Evolutionary conservation across 2,888 invertebrate genomes (phyloP), one percentile per base, ranked within the genome.

Genomic region (Ormyrus rosae): DNA sequence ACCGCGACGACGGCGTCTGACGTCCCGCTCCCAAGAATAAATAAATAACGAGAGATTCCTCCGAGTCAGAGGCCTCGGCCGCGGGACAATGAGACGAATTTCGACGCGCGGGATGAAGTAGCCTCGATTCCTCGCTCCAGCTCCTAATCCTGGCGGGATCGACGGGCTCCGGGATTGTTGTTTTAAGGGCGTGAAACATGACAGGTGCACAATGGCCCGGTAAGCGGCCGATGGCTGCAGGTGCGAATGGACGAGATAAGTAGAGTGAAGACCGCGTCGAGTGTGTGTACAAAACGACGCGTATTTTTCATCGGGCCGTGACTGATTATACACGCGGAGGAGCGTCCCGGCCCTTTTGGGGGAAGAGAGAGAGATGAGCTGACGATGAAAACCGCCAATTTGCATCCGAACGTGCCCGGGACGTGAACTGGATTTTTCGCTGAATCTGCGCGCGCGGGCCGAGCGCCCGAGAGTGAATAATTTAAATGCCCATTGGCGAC

Each of bases 171-270:
- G 34, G 48, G 19, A 87, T 89, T 89, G 90, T 90, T 90, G 87
- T 90, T 89, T 87, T 86, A 89, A 88, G 88, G 87, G 88, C 88
- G 88, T 87, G 87, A 89, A 90, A 89, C 88, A 87, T 88, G 90
- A 90, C 90, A 89, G 89, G 88, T 89, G 90, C 81, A 87, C 86
- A 88, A 88, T 87, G 86, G 84, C 84, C 84, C 84, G 78, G 71
- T 65, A 53, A 72, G 74, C 80, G 78, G 34, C 82, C 85, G 86
- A 86, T 86, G 86, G 86, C 84, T 87, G 89, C 90, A 89, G 90
- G 89, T 90, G 90, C 86, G 84, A 86, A 86, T 83, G 83, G 80
- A 56, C 56, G 65, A 69, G 70, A 81, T 48, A 75, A 75, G 65
- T 65, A 70, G 70, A 19, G 55, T 10, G 65, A n/a, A 34, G 65